Conservation (phyloP, 2,113 vertebrate species). For the Gopherus flavomarginatus region DNA sequence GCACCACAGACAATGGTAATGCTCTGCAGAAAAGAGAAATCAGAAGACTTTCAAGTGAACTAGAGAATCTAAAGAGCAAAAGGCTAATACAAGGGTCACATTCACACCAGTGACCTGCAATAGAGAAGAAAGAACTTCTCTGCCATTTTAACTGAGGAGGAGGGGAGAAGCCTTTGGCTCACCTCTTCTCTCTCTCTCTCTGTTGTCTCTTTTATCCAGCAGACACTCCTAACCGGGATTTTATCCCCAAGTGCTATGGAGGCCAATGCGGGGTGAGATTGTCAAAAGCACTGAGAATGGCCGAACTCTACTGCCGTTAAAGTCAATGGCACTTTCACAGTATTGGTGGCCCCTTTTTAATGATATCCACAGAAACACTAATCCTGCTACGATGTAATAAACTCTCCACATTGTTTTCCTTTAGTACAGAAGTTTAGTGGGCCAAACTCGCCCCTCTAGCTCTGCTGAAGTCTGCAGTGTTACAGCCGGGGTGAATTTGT, state of each 20-base stretch:
- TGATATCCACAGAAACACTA: not conserved
- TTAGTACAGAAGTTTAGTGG: not conserved
- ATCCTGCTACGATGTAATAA: not conserved
- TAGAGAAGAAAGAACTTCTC: fast-evolving
- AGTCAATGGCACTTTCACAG: not conserved
- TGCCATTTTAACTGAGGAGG: fast-evolving
- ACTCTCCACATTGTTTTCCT: not conserved
- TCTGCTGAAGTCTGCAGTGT: not conserved
- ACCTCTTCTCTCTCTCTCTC: not conserved
- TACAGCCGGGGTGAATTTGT: not conserved
- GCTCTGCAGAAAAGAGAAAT: not conserved
- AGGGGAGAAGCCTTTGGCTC: not conserved
- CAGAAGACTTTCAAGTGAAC: not conserved
- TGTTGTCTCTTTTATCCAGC: not conserved
- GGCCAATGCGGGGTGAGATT: not conserved
- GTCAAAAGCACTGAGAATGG: not conserved
- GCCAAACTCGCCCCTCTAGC: not conserved
- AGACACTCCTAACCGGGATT: not conserved
- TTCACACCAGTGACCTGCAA: fast-evolving
- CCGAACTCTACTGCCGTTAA: not conserved
- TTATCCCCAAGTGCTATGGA: not conserved
- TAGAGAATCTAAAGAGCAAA: fast-evolving
- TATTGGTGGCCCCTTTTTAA: not conserved
- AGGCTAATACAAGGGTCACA: not conserved
- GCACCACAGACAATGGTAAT: not conserved